These are phyloP conservation scores for Electrophaes corylata DNA, from an alignment of 2,888 invertebrate genomes.

Conservation along the genomic window DNA sequence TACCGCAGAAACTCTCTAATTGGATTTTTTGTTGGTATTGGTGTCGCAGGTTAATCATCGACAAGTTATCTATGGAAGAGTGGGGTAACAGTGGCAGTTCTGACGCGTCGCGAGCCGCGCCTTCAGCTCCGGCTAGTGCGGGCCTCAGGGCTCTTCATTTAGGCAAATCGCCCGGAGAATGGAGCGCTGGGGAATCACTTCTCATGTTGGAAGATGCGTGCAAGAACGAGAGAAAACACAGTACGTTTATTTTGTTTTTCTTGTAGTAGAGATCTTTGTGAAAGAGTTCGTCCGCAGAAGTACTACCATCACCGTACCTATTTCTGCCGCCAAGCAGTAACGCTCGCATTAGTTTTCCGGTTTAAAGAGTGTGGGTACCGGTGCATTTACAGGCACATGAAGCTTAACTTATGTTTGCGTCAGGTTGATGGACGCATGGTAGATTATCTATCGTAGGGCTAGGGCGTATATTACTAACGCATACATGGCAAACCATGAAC, in stretches of 20 bases:
- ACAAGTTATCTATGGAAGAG: slow-evolving; percentile 70
- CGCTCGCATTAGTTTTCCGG: too few relatives aligned
- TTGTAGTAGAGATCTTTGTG: too few relatives aligned
- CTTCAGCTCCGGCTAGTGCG: slow-evolving; percentile 33
- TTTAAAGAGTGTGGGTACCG: too few relatives aligned
- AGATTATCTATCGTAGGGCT: too few relatives aligned
- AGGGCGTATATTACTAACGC: too few relatives aligned
- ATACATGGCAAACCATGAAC: too few relatives aligned
- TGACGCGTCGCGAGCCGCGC: slow-evolving; percentile 45
- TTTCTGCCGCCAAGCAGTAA: too few relatives aligned
- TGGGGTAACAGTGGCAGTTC: slow-evolving; percentile 59
- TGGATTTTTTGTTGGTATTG: slow-evolving; percentile 22
- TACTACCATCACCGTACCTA: too few relatives aligned
- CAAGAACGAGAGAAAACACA: slow-evolving; percentile 78
- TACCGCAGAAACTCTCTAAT: slow-evolving; percentile 21
- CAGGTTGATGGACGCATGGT: too few relatives aligned
- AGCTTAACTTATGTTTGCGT: too few relatives aligned
- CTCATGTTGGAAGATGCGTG: slow-evolving; percentile 80
- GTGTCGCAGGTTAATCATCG: slow-evolving; percentile 72
- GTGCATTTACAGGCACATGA: too few relatives aligned
- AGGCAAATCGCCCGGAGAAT: slow-evolving; percentile 77
- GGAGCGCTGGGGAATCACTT: slow-evolving; percentile 78
- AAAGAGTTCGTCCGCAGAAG: too few relatives aligned
- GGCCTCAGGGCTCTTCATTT: slow-evolving; percentile 63
- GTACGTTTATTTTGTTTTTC: slow-evolving; percentile 47